A percentile compares a stretch with the other conserved stretches of the same genome.
phyloP scores from a whole-genome alignment of 2,888 invertebrate species.

The Agrochola lychnidis region DNA sequence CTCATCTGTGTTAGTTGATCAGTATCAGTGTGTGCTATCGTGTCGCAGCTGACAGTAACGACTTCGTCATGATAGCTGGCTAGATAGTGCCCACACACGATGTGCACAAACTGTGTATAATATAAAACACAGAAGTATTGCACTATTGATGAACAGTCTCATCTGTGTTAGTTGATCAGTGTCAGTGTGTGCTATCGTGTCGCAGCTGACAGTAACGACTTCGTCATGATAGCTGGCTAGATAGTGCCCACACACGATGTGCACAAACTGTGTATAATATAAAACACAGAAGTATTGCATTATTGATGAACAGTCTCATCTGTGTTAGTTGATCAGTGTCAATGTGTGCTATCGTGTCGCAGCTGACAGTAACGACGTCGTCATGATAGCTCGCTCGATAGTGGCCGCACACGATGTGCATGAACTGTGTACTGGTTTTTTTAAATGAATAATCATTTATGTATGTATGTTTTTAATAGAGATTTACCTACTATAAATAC shows the following conservation, averaged over 20 bases:
- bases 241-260: conserved; percentile 86
- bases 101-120: conserved; percentile 61
- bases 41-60: conserved; percentile 84
- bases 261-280: conserved; percentile 40
- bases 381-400: conserved; percentile 83
- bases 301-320: conserved; percentile 29
- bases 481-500: background rate
- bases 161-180: conserved; percentile 69
- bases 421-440: conserved; percentile 36
- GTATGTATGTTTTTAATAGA: conserved; percentile 11
- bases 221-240: conserved; percentile 77
- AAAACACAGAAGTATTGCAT: conserved; percentile 68
- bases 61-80: conserved; percentile 83
- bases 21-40: conserved; percentile 78
- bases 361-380: conserved; percentile 85
- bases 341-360: conserved; percentile 78
- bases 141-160: background rate
- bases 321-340: conserved; percentile 71
- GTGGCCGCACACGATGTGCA: conserved; percentile 84
- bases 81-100: conserved; percentile 87
- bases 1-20: conserved; percentile 64
- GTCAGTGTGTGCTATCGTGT: conserved; percentile 77
- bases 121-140: conserved; percentile 68
- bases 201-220: conserved; percentile 83
- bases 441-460: too few relatives aligned